Evolutionary conservation across 2,113 vertebrate species (phyloP).

Genomic region (Crotalus viridis): DNA sequence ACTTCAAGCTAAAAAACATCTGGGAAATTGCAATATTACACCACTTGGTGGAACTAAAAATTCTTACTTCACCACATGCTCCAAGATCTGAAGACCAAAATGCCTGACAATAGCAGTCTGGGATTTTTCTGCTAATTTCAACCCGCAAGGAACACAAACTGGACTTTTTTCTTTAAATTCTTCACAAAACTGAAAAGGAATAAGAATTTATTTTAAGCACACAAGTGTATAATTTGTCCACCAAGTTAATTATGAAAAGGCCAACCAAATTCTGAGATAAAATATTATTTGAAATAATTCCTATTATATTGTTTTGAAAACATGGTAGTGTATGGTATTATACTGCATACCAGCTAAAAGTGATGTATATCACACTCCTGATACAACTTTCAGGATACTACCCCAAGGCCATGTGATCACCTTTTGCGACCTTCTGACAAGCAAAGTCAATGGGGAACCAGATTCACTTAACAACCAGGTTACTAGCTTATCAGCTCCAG

Average conservation of each 20-base stretch:
- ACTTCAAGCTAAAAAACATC: background rate
- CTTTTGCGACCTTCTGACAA: background rate
- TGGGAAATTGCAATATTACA: background rate
- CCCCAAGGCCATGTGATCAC: background rate
- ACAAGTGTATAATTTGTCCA: background rate
- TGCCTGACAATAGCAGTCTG: slow-evolving; percentile 90
- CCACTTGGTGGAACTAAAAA: background rate
- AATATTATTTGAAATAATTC: background rate
- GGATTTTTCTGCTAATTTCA: slow-evolving; percentile 87
- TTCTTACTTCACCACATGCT: slow-evolving; percentile 96
- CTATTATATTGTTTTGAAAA: background rate
- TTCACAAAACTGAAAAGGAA: slow-evolving; percentile 86
- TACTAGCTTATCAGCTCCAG: background rate
- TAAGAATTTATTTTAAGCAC: background rate
- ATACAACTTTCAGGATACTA: background rate
- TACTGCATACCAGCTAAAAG: background rate
- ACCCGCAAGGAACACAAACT: slow-evolving; percentile 90
- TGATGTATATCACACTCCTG: background rate
- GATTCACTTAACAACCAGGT: background rate
- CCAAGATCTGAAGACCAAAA: slow-evolving; percentile 95
- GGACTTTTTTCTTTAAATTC: slow-evolving; percentile 96
- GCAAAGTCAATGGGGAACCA: background rate
- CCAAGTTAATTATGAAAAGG: background rate
- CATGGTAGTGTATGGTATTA: background rate
- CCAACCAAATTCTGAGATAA: background rate